Evolutionary conservation across 2,888 invertebrate species (phyloP).

Genomic region (Parasteatoda lunata): DNA sequence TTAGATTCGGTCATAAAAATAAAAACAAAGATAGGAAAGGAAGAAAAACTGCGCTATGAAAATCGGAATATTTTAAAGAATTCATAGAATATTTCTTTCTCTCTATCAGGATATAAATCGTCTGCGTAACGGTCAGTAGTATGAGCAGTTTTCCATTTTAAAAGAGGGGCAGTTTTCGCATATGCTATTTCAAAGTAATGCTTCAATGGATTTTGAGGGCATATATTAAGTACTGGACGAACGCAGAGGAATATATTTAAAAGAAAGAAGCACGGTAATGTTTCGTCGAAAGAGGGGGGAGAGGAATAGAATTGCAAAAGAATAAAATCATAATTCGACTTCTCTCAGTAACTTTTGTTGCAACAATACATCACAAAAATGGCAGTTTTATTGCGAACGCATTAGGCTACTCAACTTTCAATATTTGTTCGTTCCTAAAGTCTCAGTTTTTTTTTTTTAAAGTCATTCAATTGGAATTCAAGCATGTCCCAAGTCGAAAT

Average conservation of each 20-base stretch:
- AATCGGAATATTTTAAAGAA: slow-evolving; percentile 65
- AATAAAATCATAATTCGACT: slow-evolving; percentile 14
- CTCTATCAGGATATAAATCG: slow-evolving; percentile 57
- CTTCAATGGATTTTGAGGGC: slow-evolving; percentile 58
- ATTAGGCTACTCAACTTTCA: slow-evolving; percentile 51
- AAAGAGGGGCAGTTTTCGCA: slow-evolving; percentile 61
- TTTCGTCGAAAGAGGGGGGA: neutral
- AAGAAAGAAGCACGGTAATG: slow-evolving; percentile 11
- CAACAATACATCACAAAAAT: slow-evolving; percentile 51
- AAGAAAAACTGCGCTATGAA: slow-evolving; percentile 43
- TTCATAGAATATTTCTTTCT: slow-evolving; percentile 29
- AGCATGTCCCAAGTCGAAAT: too few species aligned
- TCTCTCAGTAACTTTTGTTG: slow-evolving; percentile 45
- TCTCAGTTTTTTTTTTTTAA: slow-evolving; percentile 50
- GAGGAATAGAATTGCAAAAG: neutral
- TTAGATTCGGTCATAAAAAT: neutral
- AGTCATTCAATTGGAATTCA: slow-evolving; percentile 53
- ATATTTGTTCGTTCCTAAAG: slow-evolving; percentile 34
- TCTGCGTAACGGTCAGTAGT: slow-evolving; percentile 59
- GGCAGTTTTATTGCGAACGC: slow-evolving; percentile 60
- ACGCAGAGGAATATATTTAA: slow-evolving; percentile 49
- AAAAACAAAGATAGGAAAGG: neutral
- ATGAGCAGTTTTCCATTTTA: slow-evolving; percentile 54
- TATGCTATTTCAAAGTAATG: slow-evolving; percentile 54
- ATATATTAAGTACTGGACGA: neutral